Evolutionary conservation across 37 sponge, comb jelly and placozoan species (phyloP).

Genomic region (Aplysina aerophoba): DNA sequence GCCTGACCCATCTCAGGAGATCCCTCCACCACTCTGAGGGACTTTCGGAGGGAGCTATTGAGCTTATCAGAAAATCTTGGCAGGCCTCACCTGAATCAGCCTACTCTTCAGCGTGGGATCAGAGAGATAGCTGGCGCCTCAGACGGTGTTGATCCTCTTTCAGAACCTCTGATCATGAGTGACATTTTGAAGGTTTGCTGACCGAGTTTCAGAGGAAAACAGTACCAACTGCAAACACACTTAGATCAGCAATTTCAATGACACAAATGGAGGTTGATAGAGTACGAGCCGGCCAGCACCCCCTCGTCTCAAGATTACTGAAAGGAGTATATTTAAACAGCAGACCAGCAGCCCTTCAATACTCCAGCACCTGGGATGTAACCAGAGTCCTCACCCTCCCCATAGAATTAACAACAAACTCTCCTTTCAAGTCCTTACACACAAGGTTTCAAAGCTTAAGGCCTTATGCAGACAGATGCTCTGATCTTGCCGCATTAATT

Average conservation of each 20-base stretch:
- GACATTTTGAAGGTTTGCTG: slow-evolving; percentile 31
- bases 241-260: slow-evolving; percentile 33
- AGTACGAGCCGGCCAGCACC: slow-evolving; percentile 23
- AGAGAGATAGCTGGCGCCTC: slow-evolving; percentile 57
- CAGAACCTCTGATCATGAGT: slow-evolving; percentile 38
- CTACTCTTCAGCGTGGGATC: slow-evolving; percentile 41
- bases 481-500: slow-evolving; percentile 37
- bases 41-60: slow-evolving; percentile 42
- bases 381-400: slow-evolving; percentile 3
- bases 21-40: slow-evolving; percentile 1
- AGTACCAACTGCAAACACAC: slow-evolving; percentile 36
- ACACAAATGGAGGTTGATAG: slow-evolving; percentile 40
- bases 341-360: slow-evolving; percentile 27
- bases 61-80: slow-evolving; percentile 51
- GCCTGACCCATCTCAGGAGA: slow-evolving; percentile 60
- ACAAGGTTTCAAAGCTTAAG: slow-evolving; percentile 37
- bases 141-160: slow-evolving; percentile 45
- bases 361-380: slow-evolving; percentile 53
- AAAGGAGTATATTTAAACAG: slow-evolving; percentile 30
- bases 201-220: slow-evolving; percentile 17
- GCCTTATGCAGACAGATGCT: slow-evolving; percentile 33
- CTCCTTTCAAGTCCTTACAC: slow-evolving; percentile 18
- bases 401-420: slow-evolving; percentile 39
- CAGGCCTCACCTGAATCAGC: slow-evolving; percentile 29
- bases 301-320: slow-evolving; percentile 1